phyloP scores from a whole-genome alignment of 2,113 vertebrate species.

The Dicaeum eximium region DNA sequence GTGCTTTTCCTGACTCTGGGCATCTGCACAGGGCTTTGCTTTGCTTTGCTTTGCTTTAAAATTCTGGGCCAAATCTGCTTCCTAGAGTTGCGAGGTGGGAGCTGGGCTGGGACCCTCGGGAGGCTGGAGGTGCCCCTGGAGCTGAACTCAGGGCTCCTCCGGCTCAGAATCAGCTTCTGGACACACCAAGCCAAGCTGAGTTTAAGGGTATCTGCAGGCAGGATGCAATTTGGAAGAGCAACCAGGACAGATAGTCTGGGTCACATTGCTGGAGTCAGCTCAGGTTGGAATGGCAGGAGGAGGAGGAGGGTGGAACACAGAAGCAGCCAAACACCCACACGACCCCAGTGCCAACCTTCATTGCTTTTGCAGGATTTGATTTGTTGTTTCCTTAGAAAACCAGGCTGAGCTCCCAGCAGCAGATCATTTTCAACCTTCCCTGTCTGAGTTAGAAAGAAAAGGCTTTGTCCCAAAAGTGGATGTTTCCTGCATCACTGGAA shows the following conservation, averaged over 20 bases:
- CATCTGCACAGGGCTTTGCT: not conserved
- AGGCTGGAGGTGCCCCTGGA: not conserved
- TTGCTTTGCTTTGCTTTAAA: not conserved
- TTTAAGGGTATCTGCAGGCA: not conserved
- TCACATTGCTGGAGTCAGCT: not conserved
- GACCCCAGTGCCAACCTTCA: not conserved
- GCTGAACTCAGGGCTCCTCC: not conserved
- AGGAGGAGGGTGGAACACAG: not conserved
- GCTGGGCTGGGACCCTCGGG: not conserved
- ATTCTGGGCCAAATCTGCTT: not conserved
- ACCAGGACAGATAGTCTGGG: not conserved
- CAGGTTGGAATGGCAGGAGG: not conserved
- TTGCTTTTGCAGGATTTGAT: not conserved
- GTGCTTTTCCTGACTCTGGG: not conserved
- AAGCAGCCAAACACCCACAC: constrained; percentile 24
- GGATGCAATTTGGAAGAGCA: not conserved
- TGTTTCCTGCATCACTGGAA: not conserved
- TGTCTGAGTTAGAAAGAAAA: not conserved
- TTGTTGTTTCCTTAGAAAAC: constrained; percentile 38
- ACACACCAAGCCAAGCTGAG: rapidly evolving
- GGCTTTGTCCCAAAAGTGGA: not conserved
- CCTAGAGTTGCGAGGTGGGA: rapidly evolving
- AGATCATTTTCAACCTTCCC: not conserved
- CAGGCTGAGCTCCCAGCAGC: not conserved
- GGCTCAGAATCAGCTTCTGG: not conserved